A percentile compares a stretch with the other conserved stretches of the same genome.
Evolutionary conservation across 1,140 invertebrate genomes (phyloP).

Genomic region (Agrilus planipennis): DNA sequence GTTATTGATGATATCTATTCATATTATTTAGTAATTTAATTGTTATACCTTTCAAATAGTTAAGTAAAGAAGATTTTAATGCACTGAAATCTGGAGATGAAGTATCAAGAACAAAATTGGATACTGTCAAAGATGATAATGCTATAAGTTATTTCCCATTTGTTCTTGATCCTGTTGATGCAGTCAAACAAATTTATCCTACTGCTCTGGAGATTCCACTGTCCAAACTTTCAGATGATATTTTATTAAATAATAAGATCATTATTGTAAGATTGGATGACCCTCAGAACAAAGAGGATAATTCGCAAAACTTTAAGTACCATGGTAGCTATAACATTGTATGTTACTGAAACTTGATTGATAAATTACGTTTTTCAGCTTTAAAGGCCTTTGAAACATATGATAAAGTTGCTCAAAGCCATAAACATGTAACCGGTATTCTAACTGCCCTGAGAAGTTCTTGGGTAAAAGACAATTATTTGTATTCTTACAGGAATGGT

Average conservation of each 20-base stretch:
- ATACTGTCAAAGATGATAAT: constrained; percentile 15
- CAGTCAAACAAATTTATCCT: constrained; percentile 22
- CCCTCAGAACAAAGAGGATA: constrained; percentile 28
- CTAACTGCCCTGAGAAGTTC: no score
- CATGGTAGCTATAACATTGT: constrained; percentile 32
- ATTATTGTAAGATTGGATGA: constrained; percentile 35
- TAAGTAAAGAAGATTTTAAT: constrained; percentile 33
- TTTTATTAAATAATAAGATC: constrained; percentile 18
- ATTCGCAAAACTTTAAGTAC: constrained; percentile 31
- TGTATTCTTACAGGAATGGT: no score
- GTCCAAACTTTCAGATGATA: constrained; percentile 19
- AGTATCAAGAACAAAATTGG: constrained; percentile 17
- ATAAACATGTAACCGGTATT: no score
- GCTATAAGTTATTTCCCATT: constrained; percentile 26
- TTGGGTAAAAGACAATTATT: no score
- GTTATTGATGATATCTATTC: no score
- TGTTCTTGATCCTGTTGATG: constrained; percentile 27
- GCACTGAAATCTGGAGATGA: constrained; percentile 19
- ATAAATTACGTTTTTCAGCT: no score
- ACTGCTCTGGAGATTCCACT: constrained; percentile 12
- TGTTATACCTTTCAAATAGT: constrained; percentile 19
- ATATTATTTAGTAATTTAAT: no score
- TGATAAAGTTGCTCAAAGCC: no score
- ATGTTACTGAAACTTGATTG: background rate
- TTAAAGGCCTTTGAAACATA: no score